Percentiles rank a stretch among this genome's conserved stretches.
phyloP scores from a whole-genome alignment of 2,888 invertebrate species.

The Mechanitis messenoides region DNA sequence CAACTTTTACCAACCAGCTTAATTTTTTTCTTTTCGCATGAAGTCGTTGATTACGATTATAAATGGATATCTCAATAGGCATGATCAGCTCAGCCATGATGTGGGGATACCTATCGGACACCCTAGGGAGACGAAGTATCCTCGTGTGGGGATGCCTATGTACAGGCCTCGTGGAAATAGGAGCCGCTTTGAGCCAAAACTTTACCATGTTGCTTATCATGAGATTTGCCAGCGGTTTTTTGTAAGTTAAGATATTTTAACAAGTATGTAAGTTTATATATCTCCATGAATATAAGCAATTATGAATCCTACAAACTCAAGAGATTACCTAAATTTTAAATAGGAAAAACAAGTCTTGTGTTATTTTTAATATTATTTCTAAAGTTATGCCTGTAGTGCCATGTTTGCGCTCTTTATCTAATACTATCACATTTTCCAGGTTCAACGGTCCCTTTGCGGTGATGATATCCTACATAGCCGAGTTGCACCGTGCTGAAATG shows the following conservation, averaged over 20 bases:
- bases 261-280: neutral
- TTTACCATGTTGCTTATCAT: constrained; percentile 81
- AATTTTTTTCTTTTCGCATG: no score
- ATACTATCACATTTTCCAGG: constrained; percentile 36
- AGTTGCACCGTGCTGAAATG: constrained; percentile 81
- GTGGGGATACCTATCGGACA: constrained; percentile 88
- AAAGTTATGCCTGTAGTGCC: no score
- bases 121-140: constrained; percentile 81
- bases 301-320: neutral
- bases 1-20: no score
- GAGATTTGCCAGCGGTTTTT: constrained; percentile 84
- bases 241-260: constrained; percentile 74
- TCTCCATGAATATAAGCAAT: constrained; percentile 1
- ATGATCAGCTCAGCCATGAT: constrained; percentile 85
- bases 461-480: constrained; percentile 82
- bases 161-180: constrained; percentile 79
- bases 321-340: no score
- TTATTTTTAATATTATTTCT: no score
- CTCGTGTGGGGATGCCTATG: constrained; percentile 80
- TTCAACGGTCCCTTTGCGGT: constrained; percentile 84
- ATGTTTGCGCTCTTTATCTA: no score
- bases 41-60: no score
- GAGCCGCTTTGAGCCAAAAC: constrained; percentile 80
- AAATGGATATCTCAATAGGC: constrained; percentile 60
- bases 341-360: no score